Percentiles rank a stretch among this genome's conserved stretches.
These are phyloP conservation scores for Clavelina lepadiformis DNA, from an alignment of 23 tunicate species.

Conservation along the genomic window DNA sequence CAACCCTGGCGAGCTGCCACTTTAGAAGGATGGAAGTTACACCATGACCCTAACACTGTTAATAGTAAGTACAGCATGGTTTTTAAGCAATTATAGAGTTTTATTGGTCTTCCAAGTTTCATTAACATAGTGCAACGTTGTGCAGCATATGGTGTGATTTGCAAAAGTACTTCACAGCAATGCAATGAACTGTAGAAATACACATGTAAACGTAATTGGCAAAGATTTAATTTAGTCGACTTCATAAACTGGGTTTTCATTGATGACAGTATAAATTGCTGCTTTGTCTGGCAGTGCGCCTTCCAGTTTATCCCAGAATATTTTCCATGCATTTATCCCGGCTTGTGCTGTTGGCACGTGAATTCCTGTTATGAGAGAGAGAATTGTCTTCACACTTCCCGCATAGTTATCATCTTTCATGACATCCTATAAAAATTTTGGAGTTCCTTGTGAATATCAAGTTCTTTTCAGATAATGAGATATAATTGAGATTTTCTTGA, in stretches of 20 bases:
- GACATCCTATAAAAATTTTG: conserved; percentile 28
- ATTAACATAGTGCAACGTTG: too few species aligned
- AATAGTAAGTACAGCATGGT: conserved; percentile 1
- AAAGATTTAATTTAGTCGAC: too few species aligned
- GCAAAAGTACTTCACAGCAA: too few species aligned
- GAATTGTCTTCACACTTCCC: conserved; percentile 80
- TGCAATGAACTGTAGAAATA: too few species aligned
- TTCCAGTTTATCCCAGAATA: conserved; percentile 69
- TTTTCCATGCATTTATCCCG: conserved; percentile 25
- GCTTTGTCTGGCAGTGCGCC: conserved; percentile 15
- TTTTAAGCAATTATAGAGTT: background rate
- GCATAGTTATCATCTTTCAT: conserved; percentile 29
- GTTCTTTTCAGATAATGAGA: too few species aligned
- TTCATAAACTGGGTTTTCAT: conserved; percentile 2
- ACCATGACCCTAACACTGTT: conserved; percentile 65
- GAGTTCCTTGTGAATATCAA: too few species aligned
- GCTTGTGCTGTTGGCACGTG: conserved; percentile 24
- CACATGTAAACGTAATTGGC: too few species aligned
- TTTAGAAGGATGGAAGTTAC: conserved; percentile 84
- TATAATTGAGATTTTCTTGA: too few species aligned
- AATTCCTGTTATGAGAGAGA: conserved; percentile 57
- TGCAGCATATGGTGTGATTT: too few species aligned
- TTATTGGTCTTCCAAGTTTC: too few species aligned
- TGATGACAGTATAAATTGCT: background rate
- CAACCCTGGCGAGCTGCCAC: conserved; percentile 89